Percentiles rank a stretch among this genome's conserved stretches.
phyloP scores from a whole-genome alignment of 2,888 invertebrate species.

The Acronicta psi region DNA sequence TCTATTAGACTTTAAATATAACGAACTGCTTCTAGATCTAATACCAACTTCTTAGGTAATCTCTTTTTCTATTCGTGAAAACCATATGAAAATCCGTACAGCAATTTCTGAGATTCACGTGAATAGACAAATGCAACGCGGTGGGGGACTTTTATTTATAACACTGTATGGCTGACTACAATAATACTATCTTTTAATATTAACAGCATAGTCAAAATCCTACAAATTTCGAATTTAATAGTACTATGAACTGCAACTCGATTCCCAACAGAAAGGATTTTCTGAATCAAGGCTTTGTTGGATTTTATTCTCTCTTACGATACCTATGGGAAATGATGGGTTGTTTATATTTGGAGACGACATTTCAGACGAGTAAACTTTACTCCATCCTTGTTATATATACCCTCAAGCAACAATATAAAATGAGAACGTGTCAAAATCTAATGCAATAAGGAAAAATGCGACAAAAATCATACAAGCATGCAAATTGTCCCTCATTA shows the following conservation, averaged over 20 bases:
- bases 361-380: neutral
- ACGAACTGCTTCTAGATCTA: no score
- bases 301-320: slow-evolving; percentile 30
- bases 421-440: slow-evolving; percentile 7
- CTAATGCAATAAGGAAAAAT: slow-evolving; percentile 16
- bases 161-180: no score
- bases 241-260: slow-evolving; percentile 11
- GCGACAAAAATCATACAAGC: slow-evolving; percentile 22
- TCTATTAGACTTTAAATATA: no score
- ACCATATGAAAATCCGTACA: no score
- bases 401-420: neutral
- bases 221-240: neutral
- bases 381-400: neutral
- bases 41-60: no score
- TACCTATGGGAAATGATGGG: slow-evolving; percentile 38
- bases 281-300: slow-evolving; percentile 15
- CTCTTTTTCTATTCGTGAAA: no score
- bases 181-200: no score
- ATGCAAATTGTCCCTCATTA: slow-evolving; percentile 15
- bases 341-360: slow-evolving; percentile 23
- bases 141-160: no score
- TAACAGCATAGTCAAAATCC: neutral
- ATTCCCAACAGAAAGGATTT: slow-evolving; percentile 12
- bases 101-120: no score
- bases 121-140: no score